These are phyloP conservation scores for Theocolax elegans DNA, from an alignment of 1,140 invertebrate species.

Conservation along the genomic window DNA sequence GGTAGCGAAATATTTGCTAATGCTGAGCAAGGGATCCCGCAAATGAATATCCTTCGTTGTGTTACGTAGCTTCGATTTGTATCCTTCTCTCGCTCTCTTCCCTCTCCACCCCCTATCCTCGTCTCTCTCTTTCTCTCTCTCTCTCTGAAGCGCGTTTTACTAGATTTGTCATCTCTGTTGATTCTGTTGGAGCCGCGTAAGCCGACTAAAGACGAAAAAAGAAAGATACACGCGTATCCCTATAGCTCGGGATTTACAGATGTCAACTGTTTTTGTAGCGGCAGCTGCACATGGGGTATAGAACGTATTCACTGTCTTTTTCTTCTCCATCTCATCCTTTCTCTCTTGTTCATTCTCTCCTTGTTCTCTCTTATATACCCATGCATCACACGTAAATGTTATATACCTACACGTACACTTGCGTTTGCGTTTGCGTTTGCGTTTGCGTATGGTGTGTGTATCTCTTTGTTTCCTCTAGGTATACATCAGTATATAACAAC, in stretches of 20 bases:
- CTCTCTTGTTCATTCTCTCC: not conserved
- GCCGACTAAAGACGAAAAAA: constrained; percentile 27
- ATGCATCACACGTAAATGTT: constrained; percentile 33
- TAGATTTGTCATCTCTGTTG: not conserved
- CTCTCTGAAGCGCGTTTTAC: not conserved
- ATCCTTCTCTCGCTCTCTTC: not conserved
- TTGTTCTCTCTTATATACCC: not conserved
- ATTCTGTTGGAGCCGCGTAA: constrained; percentile 6
- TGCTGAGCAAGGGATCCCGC: constrained; percentile 40
- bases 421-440: not conserved
- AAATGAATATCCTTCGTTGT: constrained; percentile 22
- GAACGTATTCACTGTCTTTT: constrained; percentile 14
- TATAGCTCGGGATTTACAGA: constrained; percentile 50
- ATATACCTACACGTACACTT: constrained; percentile 29
- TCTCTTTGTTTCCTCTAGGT: too few relatives aligned
- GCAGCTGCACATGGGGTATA: constrained; percentile 48
- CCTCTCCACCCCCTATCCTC: not conserved
- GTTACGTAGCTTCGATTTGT: too few relatives aligned
- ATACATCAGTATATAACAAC: too few relatives aligned
- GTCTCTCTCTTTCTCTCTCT: not conserved
- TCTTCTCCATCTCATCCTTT: not conserved
- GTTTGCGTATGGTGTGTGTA: not conserved
- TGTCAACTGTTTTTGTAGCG: constrained; percentile 54
- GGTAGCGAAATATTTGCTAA: constrained; percentile 17
- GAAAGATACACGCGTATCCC: constrained; percentile 42